A percentile compares a stretch with the other conserved stretches of the same genome.
phyloP scores from a whole-genome alignment of 2,113 vertebrate genomes.

The Cisticola juncidis region DNA sequence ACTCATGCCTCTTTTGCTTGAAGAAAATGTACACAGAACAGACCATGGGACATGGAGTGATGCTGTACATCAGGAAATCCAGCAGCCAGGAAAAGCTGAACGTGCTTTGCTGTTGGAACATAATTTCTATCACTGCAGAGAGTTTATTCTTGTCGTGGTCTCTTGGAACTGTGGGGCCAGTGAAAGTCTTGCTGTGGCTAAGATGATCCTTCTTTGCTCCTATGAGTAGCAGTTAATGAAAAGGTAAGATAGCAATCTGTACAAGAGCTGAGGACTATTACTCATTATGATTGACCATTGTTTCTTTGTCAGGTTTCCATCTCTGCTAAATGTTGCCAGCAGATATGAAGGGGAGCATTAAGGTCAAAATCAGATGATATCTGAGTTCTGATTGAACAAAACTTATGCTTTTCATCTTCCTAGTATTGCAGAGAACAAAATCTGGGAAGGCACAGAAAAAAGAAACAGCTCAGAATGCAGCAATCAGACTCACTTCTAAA shows the following conservation, averaged over 20 bases:
- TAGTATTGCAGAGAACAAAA: not conserved
- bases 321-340: not conserved
- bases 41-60: not conserved
- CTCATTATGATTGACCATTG: conserved; percentile 5
- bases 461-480: not conserved
- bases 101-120: not conserved
- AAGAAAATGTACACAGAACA: not conserved
- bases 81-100: not conserved
- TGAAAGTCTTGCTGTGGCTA: not conserved
- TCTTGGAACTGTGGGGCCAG: not conserved
- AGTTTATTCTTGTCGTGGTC: not conserved
- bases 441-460: not conserved
- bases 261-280: not conserved
- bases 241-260: not conserved
- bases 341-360: not conserved
- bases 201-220: not conserved
- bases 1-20: not conserved
- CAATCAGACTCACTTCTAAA: conserved; percentile 48
- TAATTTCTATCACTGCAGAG: not conserved
- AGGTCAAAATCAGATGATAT: conserved; percentile 5
- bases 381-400: not conserved
- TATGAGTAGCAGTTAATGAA: not conserved
- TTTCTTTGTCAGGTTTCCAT: not conserved
- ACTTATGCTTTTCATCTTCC: not conserved
- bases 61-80: not conserved